phyloP scores from a whole-genome alignment of 2,113 vertebrate species.

The Chunga burmeisteri region DNA sequence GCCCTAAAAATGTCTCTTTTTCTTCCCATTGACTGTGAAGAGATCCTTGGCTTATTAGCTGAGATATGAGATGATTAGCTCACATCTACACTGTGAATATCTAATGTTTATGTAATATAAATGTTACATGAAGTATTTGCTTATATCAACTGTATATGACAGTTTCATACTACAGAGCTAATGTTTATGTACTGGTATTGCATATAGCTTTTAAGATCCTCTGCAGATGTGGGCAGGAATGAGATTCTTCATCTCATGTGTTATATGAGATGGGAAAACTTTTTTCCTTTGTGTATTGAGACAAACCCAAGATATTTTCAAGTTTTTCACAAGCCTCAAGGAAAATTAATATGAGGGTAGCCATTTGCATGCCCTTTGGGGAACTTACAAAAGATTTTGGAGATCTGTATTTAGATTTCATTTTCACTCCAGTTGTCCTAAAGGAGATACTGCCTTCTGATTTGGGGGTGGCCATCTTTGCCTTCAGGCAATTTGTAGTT shows the following conservation, averaged over 20 bases:
- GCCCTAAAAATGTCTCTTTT: constrained; percentile 49
- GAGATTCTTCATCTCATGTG: neutral
- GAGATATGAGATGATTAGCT: neutral
- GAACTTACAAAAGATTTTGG: neutral
- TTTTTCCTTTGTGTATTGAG: neutral
- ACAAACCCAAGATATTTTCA: neutral
- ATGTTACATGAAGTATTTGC: neutral
- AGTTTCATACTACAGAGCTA: neutral
- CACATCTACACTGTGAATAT: neutral
- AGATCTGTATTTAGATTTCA: neutral
- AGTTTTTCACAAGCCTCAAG: neutral
- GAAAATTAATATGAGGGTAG: neutral
- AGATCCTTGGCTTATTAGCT: constrained; percentile 9
- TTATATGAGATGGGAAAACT: neutral
- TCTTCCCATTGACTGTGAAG: neutral
- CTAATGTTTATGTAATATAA: neutral
- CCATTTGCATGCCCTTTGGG: neutral
- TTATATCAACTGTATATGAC: neutral
- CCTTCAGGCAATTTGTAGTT: neutral
- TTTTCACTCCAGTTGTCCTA: neutral
- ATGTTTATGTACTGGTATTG: neutral
- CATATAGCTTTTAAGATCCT: neutral
- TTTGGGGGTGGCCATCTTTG: neutral
- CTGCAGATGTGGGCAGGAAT: neutral
- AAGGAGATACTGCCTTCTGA: neutral